Conservation (phyloP, 92 coral and sea anemone species). For the Actinostola sp. region DNA sequence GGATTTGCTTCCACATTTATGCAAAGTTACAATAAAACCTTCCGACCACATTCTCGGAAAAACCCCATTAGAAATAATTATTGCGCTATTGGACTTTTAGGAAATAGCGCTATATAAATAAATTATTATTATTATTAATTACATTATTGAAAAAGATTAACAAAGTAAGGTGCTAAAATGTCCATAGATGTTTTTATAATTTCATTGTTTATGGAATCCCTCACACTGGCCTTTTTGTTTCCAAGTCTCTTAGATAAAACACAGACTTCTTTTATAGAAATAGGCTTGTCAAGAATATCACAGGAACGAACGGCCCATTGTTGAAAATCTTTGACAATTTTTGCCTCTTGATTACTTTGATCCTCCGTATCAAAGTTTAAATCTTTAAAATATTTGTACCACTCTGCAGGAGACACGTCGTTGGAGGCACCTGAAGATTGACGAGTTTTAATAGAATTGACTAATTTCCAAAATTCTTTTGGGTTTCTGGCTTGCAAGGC, state of each 20-base stretch:
- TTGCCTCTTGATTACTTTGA: not conserved
- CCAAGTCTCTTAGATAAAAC: slow-evolving; percentile 15
- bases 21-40: slow-evolving; percentile 29
- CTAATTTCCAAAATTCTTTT: slow-evolving; percentile 37
- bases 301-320: slow-evolving; percentile 9
- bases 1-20: slow-evolving; percentile 25
- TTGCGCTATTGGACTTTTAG: no score
- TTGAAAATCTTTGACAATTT: slow-evolving; percentile 5
- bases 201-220: slow-evolving; percentile 34
- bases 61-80: slow-evolving; percentile 14
- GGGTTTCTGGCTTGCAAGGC: slow-evolving; percentile 18
- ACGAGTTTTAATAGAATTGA: slow-evolving; percentile 15
- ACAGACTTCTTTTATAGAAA: slow-evolving; percentile 25
- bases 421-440: not conserved
- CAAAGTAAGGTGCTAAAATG: slow-evolving; percentile 16
- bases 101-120: no score
- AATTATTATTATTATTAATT: no score
- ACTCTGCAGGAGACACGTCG: slow-evolving; percentile 6
- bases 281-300: slow-evolving; percentile 19
- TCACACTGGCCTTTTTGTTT: slow-evolving; percentile 27
- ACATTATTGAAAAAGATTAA: slow-evolving; percentile 17
- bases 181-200: slow-evolving; percentile 27
- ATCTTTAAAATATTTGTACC: slow-evolving; percentile 27
- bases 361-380: slow-evolving; percentile 3
- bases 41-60: slow-evolving; percentile 31